phyloP scores from a whole-genome alignment of 2,888 invertebrate species.

The Schrankia costaestrigalis region DNA sequence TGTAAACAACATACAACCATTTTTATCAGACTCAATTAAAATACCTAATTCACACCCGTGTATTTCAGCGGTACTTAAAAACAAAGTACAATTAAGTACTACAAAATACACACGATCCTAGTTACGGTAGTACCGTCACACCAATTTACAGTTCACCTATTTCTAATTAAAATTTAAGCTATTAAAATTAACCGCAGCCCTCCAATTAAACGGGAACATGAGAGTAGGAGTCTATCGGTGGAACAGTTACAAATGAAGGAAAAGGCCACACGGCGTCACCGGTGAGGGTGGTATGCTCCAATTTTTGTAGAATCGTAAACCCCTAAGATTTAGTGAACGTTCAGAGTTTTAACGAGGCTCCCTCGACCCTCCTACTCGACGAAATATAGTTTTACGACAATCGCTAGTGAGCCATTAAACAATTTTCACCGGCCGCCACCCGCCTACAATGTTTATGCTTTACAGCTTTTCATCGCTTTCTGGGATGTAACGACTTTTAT shows the following conservation, averaged over 20 bases:
- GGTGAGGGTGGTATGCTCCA: conserved; percentile 36
- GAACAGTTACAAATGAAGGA: conserved; percentile 4
- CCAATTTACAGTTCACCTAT: conserved; percentile 3
- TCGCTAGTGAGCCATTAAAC: conserved; percentile 63
- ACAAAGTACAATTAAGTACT: too few relatives aligned
- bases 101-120: too few relatives aligned
- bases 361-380: conserved; percentile 39
- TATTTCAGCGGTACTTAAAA: too few relatives aligned
- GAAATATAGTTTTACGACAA: conserved; percentile 72
- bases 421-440: conserved; percentile 38
- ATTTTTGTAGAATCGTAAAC: conserved; percentile 75
- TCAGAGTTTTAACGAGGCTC: conserved; percentile 70
- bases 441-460: conserved; percentile 42
- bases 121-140: conserved; percentile 1
- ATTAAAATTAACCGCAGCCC: conserved; percentile 8
- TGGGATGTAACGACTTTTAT: too few relatives aligned
- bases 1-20: too few relatives aligned
- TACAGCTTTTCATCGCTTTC: conserved; percentile 24
- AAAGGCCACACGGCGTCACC: conserved; percentile 3
- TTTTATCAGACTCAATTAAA: too few relatives aligned
- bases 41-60: too few relatives aligned
- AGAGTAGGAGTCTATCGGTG: conserved; percentile 8
- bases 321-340: conserved; percentile 72
- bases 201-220: conserved; percentile 9
- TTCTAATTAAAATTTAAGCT: conserved; percentile 9